Base-by-base conservation (phyloP, 2,113 vertebrate species). In the Guaruba guarouba region DNA sequence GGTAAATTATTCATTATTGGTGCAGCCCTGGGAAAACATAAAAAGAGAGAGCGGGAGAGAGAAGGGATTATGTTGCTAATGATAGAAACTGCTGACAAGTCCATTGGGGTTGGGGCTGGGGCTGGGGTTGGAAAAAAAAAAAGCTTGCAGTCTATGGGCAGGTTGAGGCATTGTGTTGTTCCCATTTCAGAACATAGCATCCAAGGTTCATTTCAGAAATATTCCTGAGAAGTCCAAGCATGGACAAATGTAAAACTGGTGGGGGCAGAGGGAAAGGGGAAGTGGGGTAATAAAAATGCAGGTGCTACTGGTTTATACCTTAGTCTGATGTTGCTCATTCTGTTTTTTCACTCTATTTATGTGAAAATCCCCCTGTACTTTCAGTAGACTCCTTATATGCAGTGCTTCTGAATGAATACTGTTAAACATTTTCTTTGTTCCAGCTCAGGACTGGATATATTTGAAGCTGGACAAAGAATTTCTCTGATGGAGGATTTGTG, bases 1-100 rank as follows among this genome's bases (percentile, higher is more conserved):
- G 87, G 95, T 97, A 97, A 97, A 97, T 97, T 97, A 97, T 97
- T 97, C 97, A 97, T 97, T 92, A 92, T 95, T 96, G 95, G 91
- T 94, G 85, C 96, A 96, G 94, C 95, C 91, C 74, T 97, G 96
- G 97, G 97, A 97, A 96, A 95, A 96, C 97, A 95, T 92, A 93
- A 96, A 96, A 96, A 96, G 92, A 90, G 88, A 93, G 93, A 97
- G 90, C 5, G 0, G 61, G 82, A 94, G 84, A 97, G 93, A 89
- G 70, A 74, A 92, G 95, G 94, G 96, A 96, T 96, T 97, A 94
- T 96, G 93, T 91, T 96, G 97, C 97, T 97, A 97, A 95, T 96
- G 95, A 96, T 95, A 93, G 96, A 97, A 97, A 96, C 92, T 94
- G 93, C 95, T 97, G 97, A 97, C 93, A 94, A 95, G 92, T 94